Conservation (phyloP, 2,888 invertebrate species). For the Amorpha juglandis region DNA sequence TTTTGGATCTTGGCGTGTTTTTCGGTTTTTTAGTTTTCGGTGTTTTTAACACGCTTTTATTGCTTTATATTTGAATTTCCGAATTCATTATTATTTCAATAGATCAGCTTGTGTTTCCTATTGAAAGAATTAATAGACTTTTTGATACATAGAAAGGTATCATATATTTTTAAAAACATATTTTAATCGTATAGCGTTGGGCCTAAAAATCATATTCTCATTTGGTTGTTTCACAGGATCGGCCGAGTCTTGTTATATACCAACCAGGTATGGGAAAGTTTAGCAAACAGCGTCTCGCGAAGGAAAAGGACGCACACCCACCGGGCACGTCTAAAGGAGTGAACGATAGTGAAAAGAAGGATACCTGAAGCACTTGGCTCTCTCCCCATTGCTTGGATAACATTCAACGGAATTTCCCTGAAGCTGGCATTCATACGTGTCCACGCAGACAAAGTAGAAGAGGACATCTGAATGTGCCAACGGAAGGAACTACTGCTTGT, state of each 20-base stretch:
- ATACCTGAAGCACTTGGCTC: conserved; percentile 71
- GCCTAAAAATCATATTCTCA: no score
- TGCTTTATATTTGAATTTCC: no score
- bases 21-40: no score
- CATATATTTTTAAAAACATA: no score
- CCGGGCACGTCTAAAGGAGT: conserved; percentile 57
- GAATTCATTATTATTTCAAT: no score
- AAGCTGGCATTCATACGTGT: conserved; percentile 74
- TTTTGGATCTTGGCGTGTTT: no score
- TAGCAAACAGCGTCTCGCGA: conserved; percentile 86
- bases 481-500: conserved; percentile 70
- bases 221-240: conserved; percentile 84
- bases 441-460: conserved; percentile 66
- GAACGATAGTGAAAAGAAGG: conserved; percentile 79
- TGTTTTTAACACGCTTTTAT: no score
- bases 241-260: conserved; percentile 95
- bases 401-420: conserved; percentile 78
- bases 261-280: conserved; percentile 94
- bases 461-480: conserved; percentile 71
- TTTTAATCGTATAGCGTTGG: not conserved
- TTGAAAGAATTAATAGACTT: no score
- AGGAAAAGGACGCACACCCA: conserved; percentile 70
- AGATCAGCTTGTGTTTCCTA: no score
- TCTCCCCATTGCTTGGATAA: conserved; percentile 74
- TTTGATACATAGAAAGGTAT: no score